Conservation (phyloP, 2,888 invertebrate species). For the Ariolimax columbianus region DNA sequence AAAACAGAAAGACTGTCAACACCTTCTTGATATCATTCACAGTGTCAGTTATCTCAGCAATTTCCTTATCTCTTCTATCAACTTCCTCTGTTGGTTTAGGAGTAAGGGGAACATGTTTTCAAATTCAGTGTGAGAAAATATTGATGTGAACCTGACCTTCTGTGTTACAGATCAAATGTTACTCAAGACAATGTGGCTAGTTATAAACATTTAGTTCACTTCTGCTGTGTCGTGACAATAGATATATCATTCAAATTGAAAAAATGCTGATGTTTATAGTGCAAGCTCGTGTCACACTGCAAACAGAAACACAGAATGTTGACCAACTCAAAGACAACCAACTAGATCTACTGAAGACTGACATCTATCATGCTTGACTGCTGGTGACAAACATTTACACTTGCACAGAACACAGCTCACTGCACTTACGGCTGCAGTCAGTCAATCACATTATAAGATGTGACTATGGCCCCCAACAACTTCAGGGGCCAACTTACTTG, state of each 20-base stretch:
- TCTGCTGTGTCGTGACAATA: background rate
- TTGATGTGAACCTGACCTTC: too few species aligned
- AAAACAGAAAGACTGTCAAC: too few species aligned
- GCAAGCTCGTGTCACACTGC: background rate
- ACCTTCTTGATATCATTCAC: too few species aligned
- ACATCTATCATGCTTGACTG: conserved; percentile 5
- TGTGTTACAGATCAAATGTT: too few species aligned
- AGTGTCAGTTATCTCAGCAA: too few species aligned
- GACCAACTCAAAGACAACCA: background rate
- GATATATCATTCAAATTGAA: background rate
- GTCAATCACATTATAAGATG: background rate
- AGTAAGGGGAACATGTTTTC: too few species aligned
- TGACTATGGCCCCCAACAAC: background rate
- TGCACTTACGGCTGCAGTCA: background rate
- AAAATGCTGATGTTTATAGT: background rate
- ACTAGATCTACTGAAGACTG: background rate
- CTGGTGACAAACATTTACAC: background rate
- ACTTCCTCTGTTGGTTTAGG: too few species aligned
- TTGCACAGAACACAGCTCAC: background rate
- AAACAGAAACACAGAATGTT: background rate
- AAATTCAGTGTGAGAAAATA: too few species aligned
- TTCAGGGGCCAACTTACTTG: conserved; percentile 84
- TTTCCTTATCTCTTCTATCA: too few species aligned
- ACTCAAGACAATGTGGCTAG: too few species aligned
- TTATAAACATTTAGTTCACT: background rate